A percentile compares a stretch with the other conserved stretches of the same genome.
These are phyloP conservation scores for Malacoraja senta DNA, from an alignment of 2,797 vertebrate species.

Conservation along the genomic window DNA sequence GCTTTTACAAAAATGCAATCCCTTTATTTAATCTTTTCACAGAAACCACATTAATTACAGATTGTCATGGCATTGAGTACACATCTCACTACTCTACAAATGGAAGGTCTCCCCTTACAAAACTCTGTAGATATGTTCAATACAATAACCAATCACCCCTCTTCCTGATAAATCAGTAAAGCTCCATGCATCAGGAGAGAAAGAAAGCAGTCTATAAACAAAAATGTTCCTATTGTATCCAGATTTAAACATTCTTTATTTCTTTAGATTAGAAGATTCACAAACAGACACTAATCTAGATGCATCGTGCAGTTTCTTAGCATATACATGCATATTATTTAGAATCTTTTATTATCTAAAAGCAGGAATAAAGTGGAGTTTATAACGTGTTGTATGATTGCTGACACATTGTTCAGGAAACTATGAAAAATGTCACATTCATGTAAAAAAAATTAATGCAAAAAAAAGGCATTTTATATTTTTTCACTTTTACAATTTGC, in stretches of 20 bases:
- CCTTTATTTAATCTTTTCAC: constrained; percentile 38
- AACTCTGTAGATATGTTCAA: constrained; percentile 42
- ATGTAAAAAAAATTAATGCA: constrained; percentile 62
- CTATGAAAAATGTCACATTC: constrained; percentile 65
- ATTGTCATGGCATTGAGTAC: constrained; percentile 50
- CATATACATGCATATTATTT: constrained; percentile 77
- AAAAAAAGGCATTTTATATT: constrained; percentile 24
- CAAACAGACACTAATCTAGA: constrained; percentile 62
- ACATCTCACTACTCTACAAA: constrained; percentile 77
- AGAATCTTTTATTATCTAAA: constrained; percentile 41
- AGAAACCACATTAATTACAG: constrained; percentile 37
- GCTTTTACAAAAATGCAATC: constrained; percentile 36
- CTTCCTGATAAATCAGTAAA: constrained; percentile 57
- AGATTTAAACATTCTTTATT: constrained; percentile 22
- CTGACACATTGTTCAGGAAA: constrained; percentile 50
- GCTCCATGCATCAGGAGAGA: constrained; percentile 69
- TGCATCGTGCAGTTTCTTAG: constrained; percentile 75
- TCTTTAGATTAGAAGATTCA: constrained; percentile 47
- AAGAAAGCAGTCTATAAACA: constrained; percentile 50
- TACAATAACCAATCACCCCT: constrained; percentile 57
- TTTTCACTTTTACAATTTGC: constrained; percentile 35
- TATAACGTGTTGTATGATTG: constrained; percentile 33
- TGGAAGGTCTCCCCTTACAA: constrained; percentile 58
- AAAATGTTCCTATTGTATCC: constrained; percentile 43
- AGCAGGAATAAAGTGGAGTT: constrained; percentile 36